Evolutionary conservation across 2,888 invertebrate species (phyloP), one percentile per base, ranked within the genome.

Genomic region (Camptogramma bilineatum): DNA sequence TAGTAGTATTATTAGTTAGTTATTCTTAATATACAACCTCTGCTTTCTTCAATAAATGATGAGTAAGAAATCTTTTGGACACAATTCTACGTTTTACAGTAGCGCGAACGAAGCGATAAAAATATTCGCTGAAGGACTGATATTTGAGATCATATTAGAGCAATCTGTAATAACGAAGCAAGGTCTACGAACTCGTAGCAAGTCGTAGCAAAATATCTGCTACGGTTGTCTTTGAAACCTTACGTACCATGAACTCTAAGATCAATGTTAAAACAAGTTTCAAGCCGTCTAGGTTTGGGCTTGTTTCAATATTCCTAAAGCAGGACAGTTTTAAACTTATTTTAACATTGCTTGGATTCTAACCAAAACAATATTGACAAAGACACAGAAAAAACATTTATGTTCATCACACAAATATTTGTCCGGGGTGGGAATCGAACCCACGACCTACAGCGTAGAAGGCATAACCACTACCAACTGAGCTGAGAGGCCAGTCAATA

Each of bases 121-220:
- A 63, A 64, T 52, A 55, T 68, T 67, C 60, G 58, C 63, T 57
- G 48, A n/a, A 44, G 57, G 61, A 52, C 53, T 61, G 70, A 66
- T 70, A 77, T 77, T 74, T 73, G 69, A 62, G 69, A 77, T 81
- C 39, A 79, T 79, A 76, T 77, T 76, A 79, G 78, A 79, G 65
- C 80, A 83, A 79, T 83, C 78, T 77, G 69, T 69, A 68, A 75
- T 80, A 81, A 78, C 74, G 75, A 80, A 77, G 73, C 65, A 62
- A 71, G 75, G 75, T 79, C 77, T 75, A 75, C 77, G 76, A 78
- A 75, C 73, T 73, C 69, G 62, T 39, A 47, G 52, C 52, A 39
- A 39, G 10, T 53, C 71, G 75, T 74, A 77, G 68, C 58, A 51
- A 62, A 24, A 10, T 48, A 42, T 50, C 58, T 56, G 54, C 54